Evolutionary conservation across 2,888 invertebrate genomes (phyloP), one percentile per base, ranked within the genome.

Genomic region (Caenorhabditis afra): DNA sequence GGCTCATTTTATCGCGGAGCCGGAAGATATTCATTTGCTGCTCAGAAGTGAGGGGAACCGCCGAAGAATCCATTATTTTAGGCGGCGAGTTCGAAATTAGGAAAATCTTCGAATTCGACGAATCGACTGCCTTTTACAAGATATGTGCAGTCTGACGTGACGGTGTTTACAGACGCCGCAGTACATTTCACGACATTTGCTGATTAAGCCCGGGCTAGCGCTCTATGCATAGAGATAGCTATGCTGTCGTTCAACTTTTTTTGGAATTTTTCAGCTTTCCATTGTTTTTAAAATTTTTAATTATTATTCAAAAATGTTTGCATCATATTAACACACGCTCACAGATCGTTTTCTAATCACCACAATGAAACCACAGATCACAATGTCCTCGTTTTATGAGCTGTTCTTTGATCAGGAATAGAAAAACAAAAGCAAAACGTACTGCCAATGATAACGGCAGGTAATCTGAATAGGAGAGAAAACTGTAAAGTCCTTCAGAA

Each of bases 21-120:
- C 80, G 75, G n/a, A 71, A 80, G 1, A 55, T 10, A 39, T 80
- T 80, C 75, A 80, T 71, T 23, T 75, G 75, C 16, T 80, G 62
- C 47, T 80, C 80, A 14, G 80, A 80, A 16, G 80, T 75, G n/a
- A 20, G 75, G 3, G 74, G 68, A 16, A 29, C 7, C 29, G 29
- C 29, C 29, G 29, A 3, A 7, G 29, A 29, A 29, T 53, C 53
- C n/a, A 23, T 53, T 2, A 41, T 14, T 41, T 41, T 14, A 11
- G 14, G 41, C 41, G 11, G 41, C 41, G 11, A 37, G 11, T 8
- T 37, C 11, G 11, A 37, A 37, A 11, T 37, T 8, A 57, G n/a
- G 41, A 20, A 57, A 20, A 20, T 35, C 55, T n/a, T 5, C n/a
- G 23, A 29, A 29, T 44, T 45, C 35, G 29, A 20, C 55, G 22